A percentile compares a stretch with the other conserved stretches of the same genome.
phyloP scores from a whole-genome alignment of 2,113 vertebrate species.

The Xiphorhynchus elegans region DNA sequence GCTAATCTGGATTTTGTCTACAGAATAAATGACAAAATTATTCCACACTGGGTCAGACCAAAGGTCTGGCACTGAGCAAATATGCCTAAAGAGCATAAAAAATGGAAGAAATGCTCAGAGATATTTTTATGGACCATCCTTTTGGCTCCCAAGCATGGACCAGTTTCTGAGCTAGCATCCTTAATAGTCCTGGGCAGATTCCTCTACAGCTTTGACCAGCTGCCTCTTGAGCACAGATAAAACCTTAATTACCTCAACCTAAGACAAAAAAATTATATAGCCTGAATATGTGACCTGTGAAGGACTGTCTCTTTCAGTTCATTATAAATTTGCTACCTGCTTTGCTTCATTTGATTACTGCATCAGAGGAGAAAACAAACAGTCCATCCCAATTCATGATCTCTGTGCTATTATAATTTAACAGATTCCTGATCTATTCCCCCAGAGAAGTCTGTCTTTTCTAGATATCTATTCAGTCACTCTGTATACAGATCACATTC shows the following conservation, averaged over 20 bases:
- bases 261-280: neutral
- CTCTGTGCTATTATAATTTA: neutral
- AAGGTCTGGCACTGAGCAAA: neutral
- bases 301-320: neutral
- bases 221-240: neutral
- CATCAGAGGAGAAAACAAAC: neutral
- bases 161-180: neutral
- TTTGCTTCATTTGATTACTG: neutral
- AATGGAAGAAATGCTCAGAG: neutral
- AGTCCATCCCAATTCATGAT: neutral
- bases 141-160: neutral
- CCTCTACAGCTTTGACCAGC: neutral
- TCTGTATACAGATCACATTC: accelerated
- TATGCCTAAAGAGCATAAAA: neutral
- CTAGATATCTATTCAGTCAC: neutral
- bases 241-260: neutral
- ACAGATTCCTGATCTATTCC: neutral
- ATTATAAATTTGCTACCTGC: neutral
- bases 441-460: neutral
- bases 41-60: neutral
- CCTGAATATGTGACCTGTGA: neutral
- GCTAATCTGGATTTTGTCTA: neutral
- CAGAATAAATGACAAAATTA: neutral
- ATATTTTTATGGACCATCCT: neutral
- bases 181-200: neutral